Evolutionary conservation across 2,797 vertebrate species (phyloP).

Genomic region (Sebastes trivittatus): DNA sequence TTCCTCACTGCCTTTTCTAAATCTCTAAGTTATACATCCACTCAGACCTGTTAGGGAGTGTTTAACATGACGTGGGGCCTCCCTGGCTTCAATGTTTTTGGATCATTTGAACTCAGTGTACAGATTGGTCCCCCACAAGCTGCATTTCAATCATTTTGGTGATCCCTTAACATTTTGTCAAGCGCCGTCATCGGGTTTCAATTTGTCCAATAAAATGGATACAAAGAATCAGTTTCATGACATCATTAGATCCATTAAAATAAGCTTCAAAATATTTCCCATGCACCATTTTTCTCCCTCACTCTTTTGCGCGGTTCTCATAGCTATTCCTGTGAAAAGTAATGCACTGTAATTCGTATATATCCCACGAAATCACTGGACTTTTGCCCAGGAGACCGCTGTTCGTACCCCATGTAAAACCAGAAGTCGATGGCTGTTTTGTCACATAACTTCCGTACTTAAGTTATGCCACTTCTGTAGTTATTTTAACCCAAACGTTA

Average conservation of each 20-base stretch:
- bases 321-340: no score
- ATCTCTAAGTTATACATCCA: background rate
- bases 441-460: no score
- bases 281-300: background rate
- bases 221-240: background rate
- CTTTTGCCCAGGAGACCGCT: no score
- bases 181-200: accelerated
- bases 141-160: no score
- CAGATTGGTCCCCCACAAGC: background rate
- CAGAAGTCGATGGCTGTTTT: no score
- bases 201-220: background rate
- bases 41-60: background rate
- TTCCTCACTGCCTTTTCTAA: background rate
- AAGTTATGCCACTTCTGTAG: no score
- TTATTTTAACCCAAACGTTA: no score
- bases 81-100: background rate
- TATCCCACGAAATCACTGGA: no score
- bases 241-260: background rate
- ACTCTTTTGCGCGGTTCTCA: accelerated
- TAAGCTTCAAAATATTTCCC: background rate
- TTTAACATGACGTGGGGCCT: background rate
- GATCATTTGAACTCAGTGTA: background rate
- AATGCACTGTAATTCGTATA: no score
- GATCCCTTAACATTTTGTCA: background rate
- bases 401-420: no score